phyloP scores from a whole-genome alignment of 2,888 invertebrate species.

The Drosophila algonquin region DNA sequence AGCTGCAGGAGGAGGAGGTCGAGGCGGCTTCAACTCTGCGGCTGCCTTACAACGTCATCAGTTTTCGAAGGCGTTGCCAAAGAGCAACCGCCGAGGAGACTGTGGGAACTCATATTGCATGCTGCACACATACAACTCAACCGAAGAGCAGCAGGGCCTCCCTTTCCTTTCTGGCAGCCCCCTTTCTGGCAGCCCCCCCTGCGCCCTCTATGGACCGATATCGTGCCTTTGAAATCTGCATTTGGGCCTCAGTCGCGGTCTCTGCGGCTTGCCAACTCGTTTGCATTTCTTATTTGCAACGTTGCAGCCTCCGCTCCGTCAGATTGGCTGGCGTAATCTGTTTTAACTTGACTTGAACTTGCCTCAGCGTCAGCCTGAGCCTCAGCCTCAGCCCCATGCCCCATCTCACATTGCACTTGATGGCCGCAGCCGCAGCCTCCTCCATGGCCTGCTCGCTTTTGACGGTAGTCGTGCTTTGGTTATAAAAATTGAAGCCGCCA shows the following conservation, averaged over 20 bases:
- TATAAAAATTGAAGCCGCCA: slow-evolving; percentile 80
- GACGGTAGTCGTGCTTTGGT: slow-evolving; percentile 79
- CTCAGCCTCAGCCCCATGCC: neutral
- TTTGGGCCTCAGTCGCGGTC: slow-evolving; percentile 47
- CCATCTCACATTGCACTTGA: slow-evolving; percentile 47
- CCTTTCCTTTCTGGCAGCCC: no score
- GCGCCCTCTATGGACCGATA: slow-evolving; percentile 40
- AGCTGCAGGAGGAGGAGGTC: slow-evolving; percentile 27
- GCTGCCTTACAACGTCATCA: slow-evolving; percentile 78
- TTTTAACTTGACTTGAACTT: slow-evolving; percentile 57
- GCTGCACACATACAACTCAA: slow-evolving; percentile 67
- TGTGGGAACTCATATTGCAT: slow-evolving; percentile 79
- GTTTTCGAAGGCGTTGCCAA: slow-evolving; percentile 76
- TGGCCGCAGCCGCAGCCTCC: slow-evolving; percentile 26
- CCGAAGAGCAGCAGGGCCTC: slow-evolving; percentile 3
- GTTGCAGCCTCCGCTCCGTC: slow-evolving; percentile 28
- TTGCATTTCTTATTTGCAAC: slow-evolving; percentile 64
- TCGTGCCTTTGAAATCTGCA: slow-evolving; percentile 78
- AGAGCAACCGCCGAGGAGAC: slow-evolving; percentile 73
- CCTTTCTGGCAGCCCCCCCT: no score
- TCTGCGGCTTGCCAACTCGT: slow-evolving; percentile 57
- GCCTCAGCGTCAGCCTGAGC: slow-evolving; percentile 15
- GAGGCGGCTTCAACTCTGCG: slow-evolving; percentile 54
- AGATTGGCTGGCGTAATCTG: slow-evolving; percentile 73
- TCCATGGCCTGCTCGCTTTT: slow-evolving; percentile 18